Conservation (phyloP, 2,888 invertebrate species). For the Oligia latruncula region DNA sequence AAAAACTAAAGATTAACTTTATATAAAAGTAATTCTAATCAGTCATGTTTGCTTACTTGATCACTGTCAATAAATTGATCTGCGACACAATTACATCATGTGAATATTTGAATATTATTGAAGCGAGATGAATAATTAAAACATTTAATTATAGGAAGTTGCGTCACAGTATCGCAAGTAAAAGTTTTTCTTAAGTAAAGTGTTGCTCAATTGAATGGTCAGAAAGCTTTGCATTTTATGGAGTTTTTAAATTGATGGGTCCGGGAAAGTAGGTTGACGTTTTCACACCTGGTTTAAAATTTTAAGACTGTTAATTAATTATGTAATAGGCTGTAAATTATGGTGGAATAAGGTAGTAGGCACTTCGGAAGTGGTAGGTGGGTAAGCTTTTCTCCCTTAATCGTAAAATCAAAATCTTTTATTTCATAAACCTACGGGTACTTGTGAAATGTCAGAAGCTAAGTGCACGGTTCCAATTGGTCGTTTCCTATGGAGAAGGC, state of each 20-base stretch:
- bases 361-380: not conserved
- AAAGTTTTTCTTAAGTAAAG: conserved; percentile 44
- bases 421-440: too few relatives aligned
- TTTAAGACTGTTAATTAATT: conserved; percentile 31
- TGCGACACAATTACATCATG: conserved; percentile 43
- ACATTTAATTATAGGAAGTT: conserved; percentile 52
- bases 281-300: conserved; percentile 18
- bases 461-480: too few relatives aligned
- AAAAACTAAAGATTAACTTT: not conserved
- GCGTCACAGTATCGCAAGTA: conserved; percentile 58
- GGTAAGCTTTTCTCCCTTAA: not conserved
- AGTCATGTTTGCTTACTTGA: conserved; percentile 28
- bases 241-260: conserved; percentile 27
- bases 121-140: conserved; percentile 47
- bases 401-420: not conserved
- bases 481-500: too few relatives aligned
- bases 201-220: conserved; percentile 21
- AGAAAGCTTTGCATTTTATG: conserved; percentile 25
- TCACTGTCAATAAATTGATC: conserved; percentile 48
- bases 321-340: not conserved
- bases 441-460: too few relatives aligned
- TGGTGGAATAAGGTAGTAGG: not conserved
- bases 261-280: conserved; percentile 41
- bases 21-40: not conserved
- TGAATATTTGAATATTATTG: conserved; percentile 48